These are phyloP conservation scores for Oxyura jamaicensis DNA, from an alignment of 2,113 vertebrate species.

Conservation along the genomic window DNA sequence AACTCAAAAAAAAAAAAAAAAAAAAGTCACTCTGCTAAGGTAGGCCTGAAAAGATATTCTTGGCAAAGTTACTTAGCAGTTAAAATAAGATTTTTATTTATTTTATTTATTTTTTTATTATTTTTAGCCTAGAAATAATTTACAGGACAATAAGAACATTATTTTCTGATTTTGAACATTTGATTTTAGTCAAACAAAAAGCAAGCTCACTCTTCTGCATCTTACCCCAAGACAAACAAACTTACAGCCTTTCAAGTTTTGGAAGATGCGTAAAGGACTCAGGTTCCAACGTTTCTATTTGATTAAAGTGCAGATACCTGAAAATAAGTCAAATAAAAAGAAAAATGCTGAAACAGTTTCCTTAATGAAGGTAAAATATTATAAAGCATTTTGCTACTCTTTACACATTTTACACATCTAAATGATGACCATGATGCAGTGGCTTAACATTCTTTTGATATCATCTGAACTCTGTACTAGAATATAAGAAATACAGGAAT, in stretches of 20 bases:
- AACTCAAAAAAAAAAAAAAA: background rate
- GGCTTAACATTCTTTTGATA: background rate
- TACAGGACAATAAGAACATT: background rate
- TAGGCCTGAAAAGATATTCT: background rate
- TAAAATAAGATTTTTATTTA: background rate
- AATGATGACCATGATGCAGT: background rate
- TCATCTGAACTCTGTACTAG: background rate
- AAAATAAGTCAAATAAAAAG: constrained; percentile 41
- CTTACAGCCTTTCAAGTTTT: constrained; percentile 97
- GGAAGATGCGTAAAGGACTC: constrained; percentile 94
- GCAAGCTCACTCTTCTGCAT: background rate
- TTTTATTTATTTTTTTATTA: no score
- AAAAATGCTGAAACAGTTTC: background rate
- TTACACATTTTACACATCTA: background rate
- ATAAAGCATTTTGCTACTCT: background rate
- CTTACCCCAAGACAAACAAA: constrained; percentile 58
- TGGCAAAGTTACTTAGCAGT: background rate
- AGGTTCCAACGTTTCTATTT: constrained; percentile 94
- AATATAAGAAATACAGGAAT: background rate
- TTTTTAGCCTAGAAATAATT: background rate
- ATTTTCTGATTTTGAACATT: background rate
- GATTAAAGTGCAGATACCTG: constrained; percentile 99
- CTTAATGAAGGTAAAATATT: background rate
- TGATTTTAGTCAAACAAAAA: constrained; percentile 18
- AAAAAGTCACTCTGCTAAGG: background rate